phyloP scores from a whole-genome alignment of 2,888 invertebrate genomes.

The Agonopterix arenella region DNA sequence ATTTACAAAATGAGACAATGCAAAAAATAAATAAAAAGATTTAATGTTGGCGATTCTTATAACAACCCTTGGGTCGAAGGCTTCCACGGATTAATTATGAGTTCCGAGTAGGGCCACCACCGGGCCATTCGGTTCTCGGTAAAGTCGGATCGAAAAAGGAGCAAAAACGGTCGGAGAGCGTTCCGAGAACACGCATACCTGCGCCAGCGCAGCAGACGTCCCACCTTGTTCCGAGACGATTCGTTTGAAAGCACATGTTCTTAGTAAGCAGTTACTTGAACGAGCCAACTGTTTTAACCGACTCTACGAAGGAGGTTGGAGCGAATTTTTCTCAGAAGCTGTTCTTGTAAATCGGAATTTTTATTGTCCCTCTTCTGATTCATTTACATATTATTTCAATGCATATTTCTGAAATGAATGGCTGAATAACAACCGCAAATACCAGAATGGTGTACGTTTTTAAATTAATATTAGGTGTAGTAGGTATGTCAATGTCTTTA shows the following conservation, averaged over 20 bases:
- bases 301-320: too few relatives aligned
- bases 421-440: too few relatives aligned
- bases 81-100: conserved; percentile 76
- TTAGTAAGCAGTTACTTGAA: conserved; percentile 25
- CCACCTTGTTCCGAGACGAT: conserved; percentile 47
- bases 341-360: not conserved
- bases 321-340: too few relatives aligned
- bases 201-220: conserved; percentile 52
- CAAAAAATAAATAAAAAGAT: conserved; percentile 54
- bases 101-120: conserved; percentile 75
- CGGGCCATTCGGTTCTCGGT: conserved; percentile 72
- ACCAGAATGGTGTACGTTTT: too few relatives aligned
- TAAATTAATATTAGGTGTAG: too few relatives aligned
- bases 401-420: too few relatives aligned
- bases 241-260: conserved; percentile 48
- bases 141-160: conserved; percentile 74
- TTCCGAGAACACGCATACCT: conserved; percentile 73
- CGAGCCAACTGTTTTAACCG: too few relatives aligned
- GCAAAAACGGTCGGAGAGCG: conserved; percentile 66
- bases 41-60: conserved; percentile 66
- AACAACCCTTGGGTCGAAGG: conserved; percentile 71
- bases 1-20: conserved; percentile 62
- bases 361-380: too few relatives aligned
- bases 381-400: too few relatives aligned
- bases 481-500: too few relatives aligned